A percentile compares a stretch with the other conserved stretches of the same genome.
Evolutionary conservation across 2,113 vertebrate genomes (phyloP).

Genomic region (Herpetotheres cachinnans): DNA sequence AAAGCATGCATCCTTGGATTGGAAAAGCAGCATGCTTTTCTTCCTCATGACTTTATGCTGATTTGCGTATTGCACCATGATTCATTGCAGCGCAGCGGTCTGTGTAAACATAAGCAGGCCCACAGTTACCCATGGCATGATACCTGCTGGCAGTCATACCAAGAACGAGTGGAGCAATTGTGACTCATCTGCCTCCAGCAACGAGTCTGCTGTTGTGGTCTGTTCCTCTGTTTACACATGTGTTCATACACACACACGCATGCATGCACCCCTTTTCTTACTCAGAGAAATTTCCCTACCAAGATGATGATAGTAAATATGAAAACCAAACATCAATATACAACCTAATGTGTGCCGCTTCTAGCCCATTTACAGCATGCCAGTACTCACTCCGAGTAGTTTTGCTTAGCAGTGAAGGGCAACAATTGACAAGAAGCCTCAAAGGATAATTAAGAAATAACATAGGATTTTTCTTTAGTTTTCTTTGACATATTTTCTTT

Average conservation of each 20-base stretch:
- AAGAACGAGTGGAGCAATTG: rapidly evolving
- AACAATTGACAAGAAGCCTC: background rate
- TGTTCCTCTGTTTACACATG: background rate
- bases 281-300: background rate
- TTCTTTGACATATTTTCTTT: background rate
- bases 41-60: rapidly evolving
- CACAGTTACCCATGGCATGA: rapidly evolving
- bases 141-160: rapidly evolving
- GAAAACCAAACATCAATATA: background rate
- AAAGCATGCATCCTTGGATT: background rate
- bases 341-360: background rate
- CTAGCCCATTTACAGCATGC: background rate
- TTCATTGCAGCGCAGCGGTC: rapidly evolving
- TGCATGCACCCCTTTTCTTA: background rate
- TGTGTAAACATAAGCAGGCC: background rate
- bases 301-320: background rate
- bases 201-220: background rate
- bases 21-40: background rate
- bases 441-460: background rate
- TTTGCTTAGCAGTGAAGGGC: background rate
- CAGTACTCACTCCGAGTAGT: background rate
- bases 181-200: background rate
- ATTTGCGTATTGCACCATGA: background rate
- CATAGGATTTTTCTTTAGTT: background rate
- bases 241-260: background rate